Percentiles rank a stretch among this genome's conserved stretches.
These are phyloP conservation scores for Halichoerus grypus DNA, from an alignment of 2,113 vertebrate species.

Conservation along the genomic window DNA sequence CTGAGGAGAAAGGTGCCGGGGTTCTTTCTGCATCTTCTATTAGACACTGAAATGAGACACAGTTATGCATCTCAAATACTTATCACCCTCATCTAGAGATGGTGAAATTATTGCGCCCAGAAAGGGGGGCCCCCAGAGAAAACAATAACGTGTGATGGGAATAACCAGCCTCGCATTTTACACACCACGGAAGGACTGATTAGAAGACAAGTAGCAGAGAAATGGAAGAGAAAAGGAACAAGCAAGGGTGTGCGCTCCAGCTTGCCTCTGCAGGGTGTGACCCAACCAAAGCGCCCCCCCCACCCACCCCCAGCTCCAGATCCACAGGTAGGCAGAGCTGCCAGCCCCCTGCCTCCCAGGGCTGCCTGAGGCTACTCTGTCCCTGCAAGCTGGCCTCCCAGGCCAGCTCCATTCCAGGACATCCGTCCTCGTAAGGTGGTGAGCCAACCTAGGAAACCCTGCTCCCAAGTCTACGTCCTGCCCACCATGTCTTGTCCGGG, in stretches of 20 bases:
- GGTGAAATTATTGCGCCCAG: neutral
- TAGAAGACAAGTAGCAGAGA: constrained; percentile 58
- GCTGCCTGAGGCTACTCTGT: neutral
- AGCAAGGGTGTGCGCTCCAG: neutral
- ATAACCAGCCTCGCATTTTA: constrained; percentile 39
- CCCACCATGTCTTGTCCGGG: neutral
- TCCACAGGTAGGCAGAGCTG: neutral
- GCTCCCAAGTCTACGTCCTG: neutral
- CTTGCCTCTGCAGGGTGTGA: neutral
- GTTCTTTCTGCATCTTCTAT: constrained; percentile 63
- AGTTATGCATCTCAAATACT: constrained; percentile 71
- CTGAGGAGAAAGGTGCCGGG: constrained; percentile 62
- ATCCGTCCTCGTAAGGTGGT: neutral
- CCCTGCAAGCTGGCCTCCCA: neutral
- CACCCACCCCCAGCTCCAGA: neutral
- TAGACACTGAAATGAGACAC: constrained; percentile 61
- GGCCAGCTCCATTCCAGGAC: neutral
- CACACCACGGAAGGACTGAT: constrained; percentile 16
- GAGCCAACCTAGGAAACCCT: neutral
- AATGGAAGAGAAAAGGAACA: neutral
- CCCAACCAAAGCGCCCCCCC: no score
- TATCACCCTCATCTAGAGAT: constrained; percentile 57
- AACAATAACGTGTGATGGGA: neutral
- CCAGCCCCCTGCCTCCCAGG: neutral
- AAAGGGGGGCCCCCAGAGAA: neutral